These are phyloP conservation scores for Bufo bufo DNA, from an alignment of 2,113 vertebrate species.

Conservation along the genomic window DNA sequence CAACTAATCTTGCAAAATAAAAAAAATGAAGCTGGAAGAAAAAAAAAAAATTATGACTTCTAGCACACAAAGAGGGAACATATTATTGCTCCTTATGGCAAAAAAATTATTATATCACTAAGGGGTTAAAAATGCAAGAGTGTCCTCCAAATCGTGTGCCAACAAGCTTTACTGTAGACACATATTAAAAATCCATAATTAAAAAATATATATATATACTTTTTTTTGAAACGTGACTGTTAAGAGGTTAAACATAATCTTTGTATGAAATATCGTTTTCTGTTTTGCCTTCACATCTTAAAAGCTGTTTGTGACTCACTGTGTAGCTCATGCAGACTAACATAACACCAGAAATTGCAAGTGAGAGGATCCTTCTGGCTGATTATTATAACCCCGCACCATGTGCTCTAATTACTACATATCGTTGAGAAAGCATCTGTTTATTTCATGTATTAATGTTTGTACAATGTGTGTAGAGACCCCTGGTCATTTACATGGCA, in stretches of 20 bases:
- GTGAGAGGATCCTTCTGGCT: conserved; percentile 22
- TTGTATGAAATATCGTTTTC: neutral
- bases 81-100: too few relatives aligned
- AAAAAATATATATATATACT: too few relatives aligned
- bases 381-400: conserved; percentile 13
- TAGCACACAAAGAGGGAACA: too few relatives aligned
- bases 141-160: too few relatives aligned
- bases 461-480: conserved; percentile 6
- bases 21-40: too few relatives aligned
- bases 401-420: conserved; percentile 21
- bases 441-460: conserved; percentile 22
- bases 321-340: conserved; percentile 1
- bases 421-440: conserved; percentile 4
- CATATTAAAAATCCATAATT: too few relatives aligned
- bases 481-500: conserved; percentile 24
- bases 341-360: conserved; percentile 17
- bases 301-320: conserved; percentile 9
- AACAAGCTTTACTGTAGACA: too few relatives aligned
- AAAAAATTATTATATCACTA: too few relatives aligned
- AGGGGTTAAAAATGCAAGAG: too few relatives aligned
- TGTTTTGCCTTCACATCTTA: neutral
- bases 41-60: too few relatives aligned
- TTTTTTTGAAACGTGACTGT: too few relatives aligned
- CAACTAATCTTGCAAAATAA: too few relatives aligned
- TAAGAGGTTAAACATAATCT: neutral